Base-by-base conservation (phyloP, 1,140 invertebrate genomes). In the Hestina assimilis region DNA sequence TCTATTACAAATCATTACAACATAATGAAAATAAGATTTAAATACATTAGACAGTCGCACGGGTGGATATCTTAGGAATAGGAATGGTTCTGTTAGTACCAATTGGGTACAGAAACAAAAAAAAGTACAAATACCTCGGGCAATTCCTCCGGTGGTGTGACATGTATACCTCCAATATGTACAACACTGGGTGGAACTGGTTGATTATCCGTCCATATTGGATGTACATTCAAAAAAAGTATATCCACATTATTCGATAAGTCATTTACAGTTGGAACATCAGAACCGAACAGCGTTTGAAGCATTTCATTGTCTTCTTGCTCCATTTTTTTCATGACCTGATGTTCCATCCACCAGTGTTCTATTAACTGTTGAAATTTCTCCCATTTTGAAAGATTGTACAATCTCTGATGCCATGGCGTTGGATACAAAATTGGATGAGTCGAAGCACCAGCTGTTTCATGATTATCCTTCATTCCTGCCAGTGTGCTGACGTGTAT, bases 361-460 rank as follows among this genome's bases (percentile, higher is more conserved):
- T 40, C 8, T 3, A 28, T 76, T 2, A 78, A 38, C 14, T 66
- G 59, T 1, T 51, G 21, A 0, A 89, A 6, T 57, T 79, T 77
- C 43, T 87, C 72, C 58, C 58, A 66, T 5, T 50, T 11, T 0
- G 61, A 47, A 7, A 75, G 42, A 26, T 68, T 62, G 6, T 69
- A 59, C 5, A 66, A 1, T 12, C 48, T 63, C 19, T 58, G 26
- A n/a, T 45, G 31, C 5, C 28, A 4, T 0, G 43, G 9, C 0
- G 17, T 12, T 33, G 65, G 55, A 11, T 65, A 75, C 6, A 65
- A 43, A 4, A 63, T 17, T 0, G 57, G 56, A 50, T 71, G 65
- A 1, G 47, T 38, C 0, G 60, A 40, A 1, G 59, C 42, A 4
- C 71, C 71, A n/a, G 66, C 12, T 8, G 11, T 29, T 14, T 47